Conservation (phyloP, 2,113 vertebrate genomes). For the Noctilio leporinus region DNA sequence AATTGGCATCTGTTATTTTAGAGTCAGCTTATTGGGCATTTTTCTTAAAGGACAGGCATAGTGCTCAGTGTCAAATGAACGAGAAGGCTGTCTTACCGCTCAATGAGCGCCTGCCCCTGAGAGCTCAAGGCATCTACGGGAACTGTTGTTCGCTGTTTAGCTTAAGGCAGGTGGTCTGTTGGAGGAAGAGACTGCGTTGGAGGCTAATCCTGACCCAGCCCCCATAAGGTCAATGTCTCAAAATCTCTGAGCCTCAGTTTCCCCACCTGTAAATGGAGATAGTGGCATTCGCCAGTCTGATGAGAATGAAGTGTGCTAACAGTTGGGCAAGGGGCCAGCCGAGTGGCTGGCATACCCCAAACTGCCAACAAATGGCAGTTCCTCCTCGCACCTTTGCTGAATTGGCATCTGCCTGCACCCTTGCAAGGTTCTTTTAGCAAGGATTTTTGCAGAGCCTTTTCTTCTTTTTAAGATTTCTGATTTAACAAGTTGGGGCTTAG, state of each 20-base stretch:
- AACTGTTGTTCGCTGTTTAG: neutral
- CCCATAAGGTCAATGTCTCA: neutral
- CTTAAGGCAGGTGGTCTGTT: neutral
- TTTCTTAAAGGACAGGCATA: constrained; percentile 24
- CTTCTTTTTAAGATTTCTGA: constrained; percentile 12
- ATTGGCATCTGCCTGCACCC: neutral
- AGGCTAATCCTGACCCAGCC: neutral
- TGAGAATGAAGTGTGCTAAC: neutral
- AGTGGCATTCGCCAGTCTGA: neutral
- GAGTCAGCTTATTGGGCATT: constrained; percentile 15
- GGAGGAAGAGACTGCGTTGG: neutral
- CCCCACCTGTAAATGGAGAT: neutral
- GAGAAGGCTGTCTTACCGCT: neutral
- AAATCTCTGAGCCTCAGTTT: neutral
- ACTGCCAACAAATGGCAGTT: neutral
- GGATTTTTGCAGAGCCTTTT: neutral
- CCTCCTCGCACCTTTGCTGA: neutral
- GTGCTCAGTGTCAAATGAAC: neutral
- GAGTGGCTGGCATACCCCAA: neutral
- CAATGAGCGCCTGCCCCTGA: too few relatives aligned
- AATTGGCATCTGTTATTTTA: constrained; percentile 53
- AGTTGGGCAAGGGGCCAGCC: neutral
- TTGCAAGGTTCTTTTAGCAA: neutral
- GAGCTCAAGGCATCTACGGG: neutral
- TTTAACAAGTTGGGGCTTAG: constrained; percentile 20